A percentile compares a stretch with the other conserved stretches of the same genome.
Evolutionary conservation across 2,888 invertebrate genomes (phyloP).

Genomic region (Dicyrtomina minuta): DNA sequence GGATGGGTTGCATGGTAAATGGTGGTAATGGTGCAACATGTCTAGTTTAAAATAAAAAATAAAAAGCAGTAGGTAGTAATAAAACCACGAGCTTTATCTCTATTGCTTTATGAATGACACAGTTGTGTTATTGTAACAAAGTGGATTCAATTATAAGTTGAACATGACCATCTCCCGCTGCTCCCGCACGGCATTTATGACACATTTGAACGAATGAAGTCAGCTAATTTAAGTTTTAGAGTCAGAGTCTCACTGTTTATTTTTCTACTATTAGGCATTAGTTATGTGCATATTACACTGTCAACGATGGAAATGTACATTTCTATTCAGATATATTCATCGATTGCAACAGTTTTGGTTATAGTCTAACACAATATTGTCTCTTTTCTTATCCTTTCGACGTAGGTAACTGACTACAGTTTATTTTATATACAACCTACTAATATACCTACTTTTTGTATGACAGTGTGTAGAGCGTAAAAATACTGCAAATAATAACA

Average conservation of each 20-base stretch:
- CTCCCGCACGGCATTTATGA: neutral
- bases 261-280: too few species aligned
- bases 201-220: constrained; percentile 5
- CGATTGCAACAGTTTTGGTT: too few species aligned
- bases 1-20: neutral
- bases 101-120: constrained; percentile 1
- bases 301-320: too few species aligned
- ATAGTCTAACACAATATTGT: too few species aligned
- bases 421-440: too few species aligned
- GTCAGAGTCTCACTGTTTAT: too few species aligned
- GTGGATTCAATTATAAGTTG: constrained; percentile 26
- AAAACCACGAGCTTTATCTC: constrained; percentile 12
- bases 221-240: neutral
- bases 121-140: constrained; percentile 20
- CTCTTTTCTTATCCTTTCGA: too few species aligned
- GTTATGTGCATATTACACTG: too few species aligned
- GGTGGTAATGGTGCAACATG: neutral
- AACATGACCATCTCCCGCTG: constrained; percentile 10
- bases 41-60: neutral
- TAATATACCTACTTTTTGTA: neutral
- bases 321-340: too few species aligned
- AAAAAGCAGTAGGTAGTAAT: constrained; percentile 2
- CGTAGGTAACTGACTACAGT: too few species aligned
- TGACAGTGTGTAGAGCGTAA: neutral
- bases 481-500: neutral